These are phyloP conservation scores for Fratercula arctica DNA, from an alignment of 2,797 vertebrate genomes.

Conservation along the genomic window DNA sequence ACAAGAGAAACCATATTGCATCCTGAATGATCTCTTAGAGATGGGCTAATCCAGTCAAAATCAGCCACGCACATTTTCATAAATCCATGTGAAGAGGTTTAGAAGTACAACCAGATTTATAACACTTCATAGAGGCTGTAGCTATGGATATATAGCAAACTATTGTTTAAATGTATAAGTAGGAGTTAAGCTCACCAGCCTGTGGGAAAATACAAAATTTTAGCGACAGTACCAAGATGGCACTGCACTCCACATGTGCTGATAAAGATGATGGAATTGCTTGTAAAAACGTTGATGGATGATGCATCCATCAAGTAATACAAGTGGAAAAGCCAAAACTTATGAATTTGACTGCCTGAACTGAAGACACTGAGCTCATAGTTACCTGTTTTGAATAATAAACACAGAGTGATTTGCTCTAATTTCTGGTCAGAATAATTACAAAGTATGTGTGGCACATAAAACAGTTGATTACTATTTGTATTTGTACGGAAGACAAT, in stretches of 20 bases:
- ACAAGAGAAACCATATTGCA: not conserved
- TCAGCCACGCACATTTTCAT: not conserved
- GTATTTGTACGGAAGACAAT: not conserved
- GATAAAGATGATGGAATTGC: not conserved
- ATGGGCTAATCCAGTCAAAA: not conserved
- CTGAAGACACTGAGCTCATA: not conserved
- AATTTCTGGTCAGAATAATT: not conserved
- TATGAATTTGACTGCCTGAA: not conserved
- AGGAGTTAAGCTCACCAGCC: not conserved
- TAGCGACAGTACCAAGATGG: not conserved
- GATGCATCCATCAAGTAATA: not conserved
- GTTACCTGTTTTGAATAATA: not conserved
- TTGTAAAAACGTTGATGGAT: not conserved
- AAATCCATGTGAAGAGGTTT: not conserved
- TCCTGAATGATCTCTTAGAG: not conserved
- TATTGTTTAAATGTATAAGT: not conserved
- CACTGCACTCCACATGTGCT: not conserved
- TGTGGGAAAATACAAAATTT: not conserved
- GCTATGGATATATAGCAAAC: not conserved
- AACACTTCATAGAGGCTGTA: not conserved
- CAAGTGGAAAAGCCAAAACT: not conserved
- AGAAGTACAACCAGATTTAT: not conserved
- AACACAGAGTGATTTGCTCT: not conserved
- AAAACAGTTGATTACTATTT: not conserved
- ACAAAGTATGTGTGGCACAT: not conserved